Base-by-base conservation (phyloP, 1,140 invertebrate species). In the Dinoponera quadriceps region DNA sequence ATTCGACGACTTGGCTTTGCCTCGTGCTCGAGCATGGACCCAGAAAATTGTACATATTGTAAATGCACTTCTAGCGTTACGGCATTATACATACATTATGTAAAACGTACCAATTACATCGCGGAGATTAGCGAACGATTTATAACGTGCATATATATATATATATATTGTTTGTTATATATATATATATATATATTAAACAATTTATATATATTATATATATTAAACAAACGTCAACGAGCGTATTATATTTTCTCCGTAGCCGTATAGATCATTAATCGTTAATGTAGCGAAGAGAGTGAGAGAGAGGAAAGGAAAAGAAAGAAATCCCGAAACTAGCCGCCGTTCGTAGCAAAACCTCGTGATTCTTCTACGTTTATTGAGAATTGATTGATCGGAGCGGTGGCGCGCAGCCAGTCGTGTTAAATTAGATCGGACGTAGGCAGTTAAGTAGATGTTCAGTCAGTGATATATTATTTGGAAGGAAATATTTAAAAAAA, bases 31-130 rank as follows among this genome's bases (percentile, higher is more conserved):
- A 84, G 60, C 75, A 85, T 69, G 88, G 88, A 89, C 82, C 84
- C 82, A 48, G 48, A 81, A 68, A 20, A 80, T 88, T 92, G 91
- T 92, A 92, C 84, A 92, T 92, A 92, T 29, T 92, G 91, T 92
- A 92, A 92, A 92, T 92, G 91, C 90, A 90, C 88, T 85, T 72
- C 80, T 89, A 87, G 72, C 54, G 75, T 88, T 83, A 77, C 68
- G 63, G 11, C 65, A 82, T 86, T 54, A 62, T 62, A 57, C 20
- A 62, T 65, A 60, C 27, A 57, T 74, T 54, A 59, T 80, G 33
- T 80, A 69, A 80, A 80, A 80, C 25, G 75, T 78, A 78, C 75
- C 75, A 78, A 69, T 44, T 44, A 44, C 65, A 55, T 54, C 33
- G 33, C 14, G 66, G 51, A 69, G n/a, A 80, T 77, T 66, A 77